Conservation (phyloP, 2,888 invertebrate genomes). For the Eucera pruinosa region DNA sequence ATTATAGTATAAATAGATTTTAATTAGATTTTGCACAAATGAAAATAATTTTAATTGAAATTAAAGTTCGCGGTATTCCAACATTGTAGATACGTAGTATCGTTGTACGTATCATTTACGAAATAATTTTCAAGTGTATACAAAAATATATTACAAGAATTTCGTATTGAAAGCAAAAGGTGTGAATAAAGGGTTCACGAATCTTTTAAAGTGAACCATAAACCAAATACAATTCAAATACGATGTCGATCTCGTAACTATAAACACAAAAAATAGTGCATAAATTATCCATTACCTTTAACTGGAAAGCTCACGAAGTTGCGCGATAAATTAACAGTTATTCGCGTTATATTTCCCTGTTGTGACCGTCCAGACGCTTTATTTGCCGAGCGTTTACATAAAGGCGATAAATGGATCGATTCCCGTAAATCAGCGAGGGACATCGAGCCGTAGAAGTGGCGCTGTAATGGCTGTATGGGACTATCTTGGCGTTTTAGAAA, state of each 20-base stretch:
- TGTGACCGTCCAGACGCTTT: slow-evolving; percentile 17
- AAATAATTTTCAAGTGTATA: too few relatives aligned
- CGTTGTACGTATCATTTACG: too few relatives aligned
- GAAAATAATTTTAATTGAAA: too few relatives aligned
- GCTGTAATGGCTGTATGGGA: slow-evolving; percentile 38
- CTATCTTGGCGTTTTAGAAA: slow-evolving; percentile 50
- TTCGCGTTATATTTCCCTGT: slow-evolving; percentile 9
- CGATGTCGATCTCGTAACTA: neutral
- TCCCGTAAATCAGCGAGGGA: slow-evolving; percentile 42
- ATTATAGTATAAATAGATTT: too few relatives aligned
- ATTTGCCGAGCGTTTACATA: slow-evolving; percentile 39
- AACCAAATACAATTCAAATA: too few relatives aligned
- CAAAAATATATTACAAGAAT: too few relatives aligned
- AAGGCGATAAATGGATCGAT: slow-evolving; percentile 45
- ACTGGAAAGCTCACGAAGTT: neutral
- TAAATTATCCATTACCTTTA: neutral
- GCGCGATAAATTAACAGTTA: neutral
- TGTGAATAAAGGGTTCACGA: too few relatives aligned
- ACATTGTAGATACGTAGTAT: too few relatives aligned
- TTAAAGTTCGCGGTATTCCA: too few relatives aligned
- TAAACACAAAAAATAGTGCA: neutral
- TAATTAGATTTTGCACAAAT: too few relatives aligned
- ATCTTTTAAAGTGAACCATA: too few relatives aligned
- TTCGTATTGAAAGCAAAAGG: too few relatives aligned
- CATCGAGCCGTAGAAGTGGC: slow-evolving; percentile 17